Evolutionary conservation across 2,797 vertebrate species (phyloP).

Genomic region (Acanthurus tractus): DNA sequence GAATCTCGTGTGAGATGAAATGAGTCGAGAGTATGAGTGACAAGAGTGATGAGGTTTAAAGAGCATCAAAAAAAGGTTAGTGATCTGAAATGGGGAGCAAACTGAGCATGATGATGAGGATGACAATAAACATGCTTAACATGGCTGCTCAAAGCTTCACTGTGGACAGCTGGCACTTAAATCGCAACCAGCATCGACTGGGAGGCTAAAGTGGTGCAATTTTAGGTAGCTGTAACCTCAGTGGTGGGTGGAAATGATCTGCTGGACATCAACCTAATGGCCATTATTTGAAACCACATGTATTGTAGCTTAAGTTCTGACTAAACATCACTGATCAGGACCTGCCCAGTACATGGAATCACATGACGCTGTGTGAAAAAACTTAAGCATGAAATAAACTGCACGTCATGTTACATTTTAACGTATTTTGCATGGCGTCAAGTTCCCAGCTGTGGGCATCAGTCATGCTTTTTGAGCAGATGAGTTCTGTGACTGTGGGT

Average conservation of each 20-base stretch:
- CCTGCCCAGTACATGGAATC: not conserved
- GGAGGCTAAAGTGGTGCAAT: not conserved
- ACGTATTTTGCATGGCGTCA: constrained; percentile 37
- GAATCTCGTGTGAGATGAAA: constrained; percentile 14
- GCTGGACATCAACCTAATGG: not conserved
- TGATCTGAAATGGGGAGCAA: constrained; percentile 23
- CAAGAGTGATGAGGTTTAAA: constrained; percentile 10
- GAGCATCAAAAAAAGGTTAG: constrained; percentile 16
- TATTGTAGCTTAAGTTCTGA: not conserved
- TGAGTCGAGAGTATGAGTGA: not conserved
- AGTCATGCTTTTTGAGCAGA: constrained; percentile 27
- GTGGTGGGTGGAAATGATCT: not conserved
- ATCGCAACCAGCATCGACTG: not conserved
- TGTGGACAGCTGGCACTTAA: constrained; percentile 4
- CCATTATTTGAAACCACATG: not conserved
- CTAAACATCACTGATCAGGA: constrained; percentile 1
- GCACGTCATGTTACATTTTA: not conserved
- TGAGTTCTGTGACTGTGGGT: constrained; percentile 26
- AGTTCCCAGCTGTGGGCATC: constrained; percentile 29
- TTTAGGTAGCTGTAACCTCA: not conserved
- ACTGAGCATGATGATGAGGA: constrained; percentile 9
- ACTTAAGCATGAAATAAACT: not conserved
- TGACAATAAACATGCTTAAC: constrained; percentile 9
- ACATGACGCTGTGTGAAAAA: not conserved
- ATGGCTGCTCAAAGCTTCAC: not conserved